Base-by-base conservation (phyloP, 2,888 invertebrate genomes). In the Merodon equestris region DNA sequence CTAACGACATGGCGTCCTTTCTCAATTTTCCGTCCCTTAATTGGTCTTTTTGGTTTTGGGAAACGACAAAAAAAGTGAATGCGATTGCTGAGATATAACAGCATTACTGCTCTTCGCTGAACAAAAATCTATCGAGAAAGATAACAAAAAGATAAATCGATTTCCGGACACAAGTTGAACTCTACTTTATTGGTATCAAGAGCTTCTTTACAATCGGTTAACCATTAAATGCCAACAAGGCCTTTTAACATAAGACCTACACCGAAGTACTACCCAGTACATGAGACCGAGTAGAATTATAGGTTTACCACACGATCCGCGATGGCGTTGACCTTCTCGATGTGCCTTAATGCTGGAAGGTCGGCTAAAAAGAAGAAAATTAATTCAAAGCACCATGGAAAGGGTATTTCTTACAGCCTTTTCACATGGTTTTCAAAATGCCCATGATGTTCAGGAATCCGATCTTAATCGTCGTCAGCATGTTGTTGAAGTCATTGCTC, bases 121-220 rank as follows among this genome's bases (percentile, higher is more conserved):
- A 87, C 12, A 84, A 83, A 54, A 87, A 87, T 72, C 87, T 87
- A 42, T 38, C 7, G n/a, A 19, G 18, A 58, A 15, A 10, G 38
- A 27, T 14, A 1, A 1, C 0, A 12, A 40, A 9, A 17, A 45
- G 9, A 5, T n/a, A n/a, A n/a, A 12, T 13, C 9, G 12, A 19
- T 1, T 19, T 19, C 34, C 15, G 1, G 1, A 13, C 15, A 12
- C 1, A 48, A 36, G 44, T 7, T 3, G 12, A 50, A 44, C 3
- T 36, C 60, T 38, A 87, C 87, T 84, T 86, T 86, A 87, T 85
- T 10, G 86, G 85, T 86, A 87, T 87, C 9, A 87, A 87, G 13
- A 86, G 45, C 19, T 87, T 87, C 14, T 82, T 54, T 0, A 79
- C 34, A 9, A 83, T 61, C 0, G 53, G 18, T 1, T 83, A 67